Evolutionary conservation across 2,888 invertebrate genomes (phyloP), one percentile per base, ranked within the genome.

Genomic region (Ligdia adustata): DNA sequence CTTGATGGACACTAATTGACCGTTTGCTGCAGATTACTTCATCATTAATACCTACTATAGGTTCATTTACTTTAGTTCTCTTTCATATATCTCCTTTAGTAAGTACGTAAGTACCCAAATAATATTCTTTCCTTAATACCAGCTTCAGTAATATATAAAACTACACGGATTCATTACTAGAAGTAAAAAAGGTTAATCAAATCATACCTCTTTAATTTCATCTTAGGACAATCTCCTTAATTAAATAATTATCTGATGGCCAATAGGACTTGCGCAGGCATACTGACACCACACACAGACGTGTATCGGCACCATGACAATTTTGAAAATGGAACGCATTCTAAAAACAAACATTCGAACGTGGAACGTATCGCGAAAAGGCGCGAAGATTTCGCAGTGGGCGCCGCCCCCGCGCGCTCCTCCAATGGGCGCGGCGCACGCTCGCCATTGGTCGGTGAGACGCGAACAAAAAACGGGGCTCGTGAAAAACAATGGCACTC

Each of bases 401-500:
- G 65, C 50, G 64, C 75, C 78, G 78, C 79, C 79, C 69, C 64
- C 78, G 72, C 72, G 52, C 48, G 27, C 42, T 55, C 62, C 56
- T 41, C 88, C 88, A 87, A 87, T 86, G 54, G 62, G 53, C 49
- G 62, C 48, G 48, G 45, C 49, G 69, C 72, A 39, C 57, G 64
- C 50, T 52, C 64, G 66, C 74, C 60, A 86, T 84, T 85, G 84
- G 85, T 50, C 65, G 72, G 33, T 48, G 60, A 55, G 66, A 51
- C 66, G 67, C 69, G 68, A 69, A 69, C 75, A 78, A 78, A 79
- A 81, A 81, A 78, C 66, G 65, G 67, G 66, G 58, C 54, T 55
- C 58, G 60, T 60, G 79, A 82, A 83, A 84, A 85, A 87, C 88
- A 87, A 88, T 88, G 87, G 85, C 83, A 80, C 77, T 80, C 76